Evolutionary conservation across 1,140 invertebrate genomes (phyloP).

Genomic region (Drosophila bipectinata): DNA sequence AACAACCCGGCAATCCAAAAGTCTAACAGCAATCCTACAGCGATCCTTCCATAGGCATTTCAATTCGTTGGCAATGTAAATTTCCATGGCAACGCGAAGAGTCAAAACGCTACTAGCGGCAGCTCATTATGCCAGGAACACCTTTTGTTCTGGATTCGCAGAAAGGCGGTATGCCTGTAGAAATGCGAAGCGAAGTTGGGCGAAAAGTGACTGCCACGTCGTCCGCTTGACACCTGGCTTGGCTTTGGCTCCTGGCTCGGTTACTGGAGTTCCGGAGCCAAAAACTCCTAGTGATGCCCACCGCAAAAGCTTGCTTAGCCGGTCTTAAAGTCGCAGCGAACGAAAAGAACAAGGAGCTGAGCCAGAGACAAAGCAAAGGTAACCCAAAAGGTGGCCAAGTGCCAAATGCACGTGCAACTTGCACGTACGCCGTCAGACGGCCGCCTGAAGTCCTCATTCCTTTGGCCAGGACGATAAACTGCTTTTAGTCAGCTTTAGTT

Average conservation of each 20-base stretch:
- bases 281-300: slow-evolving; percentile 20
- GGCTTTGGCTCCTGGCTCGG: slow-evolving; percentile 9
- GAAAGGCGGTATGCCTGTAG: background rate
- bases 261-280: background rate
- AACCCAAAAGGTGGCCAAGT: slow-evolving; percentile 62
- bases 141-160: slow-evolving; percentile 45
- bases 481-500: slow-evolving; percentile 81
- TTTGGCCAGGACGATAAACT: slow-evolving; percentile 62
- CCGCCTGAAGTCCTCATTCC: background rate
- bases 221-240: slow-evolving; percentile 50
- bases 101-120: slow-evolving; percentile 53
- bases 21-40: slow-evolving; percentile 33
- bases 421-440: slow-evolving; percentile 47
- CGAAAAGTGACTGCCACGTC: slow-evolving; percentile 35
- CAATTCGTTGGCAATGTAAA: slow-evolving; percentile 59
- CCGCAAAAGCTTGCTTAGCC: slow-evolving; percentile 77
- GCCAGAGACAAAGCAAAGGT: slow-evolving; percentile 66
- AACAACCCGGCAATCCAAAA: slow-evolving; percentile 36
- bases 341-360: slow-evolving; percentile 56
- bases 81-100: slow-evolving; percentile 59
- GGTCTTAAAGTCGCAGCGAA: slow-evolving; percentile 61
- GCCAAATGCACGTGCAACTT: slow-evolving; percentile 70
- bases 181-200: slow-evolving; percentile 12
- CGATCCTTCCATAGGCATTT: slow-evolving; percentile 56
- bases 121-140: slow-evolving; percentile 65